These are phyloP conservation scores for Microcebus griseorufus DNA, from an alignment of 2,113 vertebrate genomes.

Conservation along the genomic window DNA sequence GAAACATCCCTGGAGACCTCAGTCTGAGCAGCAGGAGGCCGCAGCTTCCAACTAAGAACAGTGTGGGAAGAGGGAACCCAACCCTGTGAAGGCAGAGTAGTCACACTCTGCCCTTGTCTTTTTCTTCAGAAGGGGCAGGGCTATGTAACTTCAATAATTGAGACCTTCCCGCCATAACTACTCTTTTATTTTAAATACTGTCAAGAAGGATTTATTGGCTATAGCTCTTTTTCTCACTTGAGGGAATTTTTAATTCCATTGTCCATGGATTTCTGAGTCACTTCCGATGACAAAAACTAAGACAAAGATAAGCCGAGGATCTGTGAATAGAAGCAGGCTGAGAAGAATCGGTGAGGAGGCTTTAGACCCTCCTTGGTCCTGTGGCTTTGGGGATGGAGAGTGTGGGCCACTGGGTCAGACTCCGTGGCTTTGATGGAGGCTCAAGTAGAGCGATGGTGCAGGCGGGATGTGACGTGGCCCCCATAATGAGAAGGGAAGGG, in stretches of 20 bases:
- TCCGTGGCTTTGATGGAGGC: not conserved
- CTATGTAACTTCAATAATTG: not conserved
- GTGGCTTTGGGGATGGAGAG: not conserved
- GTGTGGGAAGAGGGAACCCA: not conserved
- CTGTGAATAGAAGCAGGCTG: not conserved
- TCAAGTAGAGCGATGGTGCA: too few species aligned
- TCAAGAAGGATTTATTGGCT: not conserved
- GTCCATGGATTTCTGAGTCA: not conserved
- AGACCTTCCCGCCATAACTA: not conserved
- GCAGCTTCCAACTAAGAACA: not conserved
- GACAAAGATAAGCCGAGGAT: not conserved
- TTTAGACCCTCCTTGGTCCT: not conserved
- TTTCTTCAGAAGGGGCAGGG: not conserved
- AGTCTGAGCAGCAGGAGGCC: not conserved
- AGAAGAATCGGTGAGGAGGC: not conserved
- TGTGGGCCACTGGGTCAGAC: not conserved
- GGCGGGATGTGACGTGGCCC: not conserved
- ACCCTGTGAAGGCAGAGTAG: not conserved
- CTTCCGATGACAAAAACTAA: not conserved
- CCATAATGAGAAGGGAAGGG: not conserved
- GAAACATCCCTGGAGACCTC: not conserved
- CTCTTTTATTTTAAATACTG: not conserved
- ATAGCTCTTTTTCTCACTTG: not conserved
- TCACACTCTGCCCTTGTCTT: not conserved
- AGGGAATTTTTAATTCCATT: slow-evolving; percentile 28